Evolutionary conservation across 2,888 invertebrate species (phyloP), one percentile per base, ranked within the genome.

Genomic region (Nephrotoma appendiculata): DNA sequence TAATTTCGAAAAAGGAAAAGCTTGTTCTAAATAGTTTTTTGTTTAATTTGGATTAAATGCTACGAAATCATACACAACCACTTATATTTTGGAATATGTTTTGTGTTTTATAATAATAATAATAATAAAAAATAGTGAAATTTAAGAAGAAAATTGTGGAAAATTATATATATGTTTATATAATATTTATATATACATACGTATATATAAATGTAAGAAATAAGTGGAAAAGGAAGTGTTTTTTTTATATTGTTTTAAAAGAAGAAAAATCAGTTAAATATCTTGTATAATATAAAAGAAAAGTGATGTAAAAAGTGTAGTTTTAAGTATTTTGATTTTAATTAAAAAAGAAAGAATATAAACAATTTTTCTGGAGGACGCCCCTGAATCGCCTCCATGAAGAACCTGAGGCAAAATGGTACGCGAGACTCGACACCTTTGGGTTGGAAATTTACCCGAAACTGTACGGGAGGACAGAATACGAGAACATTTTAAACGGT

Each of bases 401-500:
- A 96, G 96, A 96, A 95, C 95, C 95, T 94, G 95, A 96, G 95
- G 96, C 96, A 98, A 96, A 96, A 99, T 99, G 99, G 98, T 99
- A 96, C 98, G 98, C 96, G 98, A 98, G 98, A 98, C 98, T 95
- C 97, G 98, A 95, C 98, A 99, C 95, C 96, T 99, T 95, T 98
- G 98, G 98, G 98, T 99, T 96, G 98, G 98, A 96, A 98, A 98
- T 96, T 97, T 99, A 96, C 98, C 98, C 96, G 98, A 98, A 95
- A 98, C 97, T 95, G 97, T 98, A 95, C 96, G 97, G 92, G 98
- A 98, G 94, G 98, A 98, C 93, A 96, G 97, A 93, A 97, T 98
- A 94, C 95, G 96, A 94, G 98, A 98, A 94, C 97, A 97, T 94
- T 98, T 98, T 94, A 97, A 98, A 96, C 96, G 98, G 98, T 98